phyloP scores from a whole-genome alignment of 2,797 vertebrate species.

The Miichthys miiuy region DNA sequence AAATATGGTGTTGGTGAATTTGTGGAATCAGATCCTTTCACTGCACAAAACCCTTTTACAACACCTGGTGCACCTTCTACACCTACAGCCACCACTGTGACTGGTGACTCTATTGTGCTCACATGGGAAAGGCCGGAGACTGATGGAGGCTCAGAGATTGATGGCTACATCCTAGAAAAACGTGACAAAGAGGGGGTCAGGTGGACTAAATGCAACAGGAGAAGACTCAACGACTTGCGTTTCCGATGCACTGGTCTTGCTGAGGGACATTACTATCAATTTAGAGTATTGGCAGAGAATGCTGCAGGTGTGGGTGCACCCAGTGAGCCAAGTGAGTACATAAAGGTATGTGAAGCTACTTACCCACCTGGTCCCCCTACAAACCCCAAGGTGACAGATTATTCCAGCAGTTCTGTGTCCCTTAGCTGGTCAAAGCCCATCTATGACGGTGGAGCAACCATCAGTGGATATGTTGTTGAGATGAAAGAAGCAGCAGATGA shows the following conservation, averaged over 20 bases:
- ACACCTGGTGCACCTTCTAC: conserved; percentile 92
- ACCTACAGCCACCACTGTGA: conserved; percentile 89
- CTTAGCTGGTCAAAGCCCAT: conserved; percentile 95
- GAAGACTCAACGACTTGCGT: conserved; percentile 93
- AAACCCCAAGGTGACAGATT: conserved; percentile 92
- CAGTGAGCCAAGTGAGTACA: conserved; percentile 93
- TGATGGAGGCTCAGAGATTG: conserved; percentile 95
- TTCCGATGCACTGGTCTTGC: conserved; percentile 93
- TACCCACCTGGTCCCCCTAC: conserved; percentile 96
- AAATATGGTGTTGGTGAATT: conserved; percentile 97
- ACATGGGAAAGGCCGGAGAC: conserved; percentile 95
- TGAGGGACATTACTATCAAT: conserved; percentile 95
- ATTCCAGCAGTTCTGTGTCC: conserved; percentile 91
- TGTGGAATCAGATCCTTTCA: conserved; percentile 92
- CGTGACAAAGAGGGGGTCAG: conserved; percentile 96
- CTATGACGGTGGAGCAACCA: conserved; percentile 93
- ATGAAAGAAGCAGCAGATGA: conserved; percentile 90
- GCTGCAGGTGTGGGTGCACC: conserved; percentile 92
- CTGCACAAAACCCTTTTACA: conserved; percentile 94
- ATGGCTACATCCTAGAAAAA: conserved; percentile 96
- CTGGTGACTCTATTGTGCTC: conserved; percentile 91
- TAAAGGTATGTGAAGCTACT: conserved; percentile 92
- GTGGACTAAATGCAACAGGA: conserved; percentile 97
- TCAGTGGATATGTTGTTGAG: conserved; percentile 93
- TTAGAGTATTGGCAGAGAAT: conserved; percentile 96